These are phyloP conservation scores for Panthera uncia DNA, from an alignment of 2,113 vertebrate species.

Conservation along the genomic window DNA sequence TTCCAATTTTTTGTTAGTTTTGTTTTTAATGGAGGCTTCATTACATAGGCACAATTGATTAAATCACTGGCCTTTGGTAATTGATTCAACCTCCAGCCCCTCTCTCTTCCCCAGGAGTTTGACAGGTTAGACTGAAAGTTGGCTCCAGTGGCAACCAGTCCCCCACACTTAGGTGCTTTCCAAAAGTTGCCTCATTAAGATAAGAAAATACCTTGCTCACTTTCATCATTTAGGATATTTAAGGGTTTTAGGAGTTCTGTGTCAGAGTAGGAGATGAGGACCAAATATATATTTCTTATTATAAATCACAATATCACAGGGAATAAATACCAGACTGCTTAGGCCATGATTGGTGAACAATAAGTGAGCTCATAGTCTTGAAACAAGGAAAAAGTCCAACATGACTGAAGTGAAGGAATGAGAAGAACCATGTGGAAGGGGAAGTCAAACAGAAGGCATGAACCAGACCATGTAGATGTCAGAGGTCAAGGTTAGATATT, in stretches of 20 bases:
- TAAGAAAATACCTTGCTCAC: background rate
- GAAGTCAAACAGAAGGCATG: background rate
- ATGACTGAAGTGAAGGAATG: background rate
- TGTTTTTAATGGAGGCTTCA: background rate
- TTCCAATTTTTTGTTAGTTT: background rate
- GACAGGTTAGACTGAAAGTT: background rate
- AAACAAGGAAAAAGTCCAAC: background rate
- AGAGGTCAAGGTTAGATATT: background rate
- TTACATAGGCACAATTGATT: background rate
- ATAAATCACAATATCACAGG: background rate
- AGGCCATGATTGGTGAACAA: rapidly evolving
- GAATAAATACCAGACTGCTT: background rate
- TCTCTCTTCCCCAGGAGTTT: background rate
- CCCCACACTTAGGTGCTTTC: background rate
- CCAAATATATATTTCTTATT: background rate
- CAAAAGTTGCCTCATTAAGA: background rate
- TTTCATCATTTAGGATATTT: background rate
- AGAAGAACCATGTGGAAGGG: background rate
- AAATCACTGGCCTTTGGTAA: background rate
- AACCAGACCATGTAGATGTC: background rate
- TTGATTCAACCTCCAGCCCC: background rate
- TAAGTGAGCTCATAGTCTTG: background rate
- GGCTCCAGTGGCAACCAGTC: background rate
- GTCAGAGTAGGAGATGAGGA: background rate
- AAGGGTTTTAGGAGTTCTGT: background rate